Evolutionary conservation across 1,140 invertebrate species (phyloP).

Genomic region (Pogonognathellus flavescens): DNA sequence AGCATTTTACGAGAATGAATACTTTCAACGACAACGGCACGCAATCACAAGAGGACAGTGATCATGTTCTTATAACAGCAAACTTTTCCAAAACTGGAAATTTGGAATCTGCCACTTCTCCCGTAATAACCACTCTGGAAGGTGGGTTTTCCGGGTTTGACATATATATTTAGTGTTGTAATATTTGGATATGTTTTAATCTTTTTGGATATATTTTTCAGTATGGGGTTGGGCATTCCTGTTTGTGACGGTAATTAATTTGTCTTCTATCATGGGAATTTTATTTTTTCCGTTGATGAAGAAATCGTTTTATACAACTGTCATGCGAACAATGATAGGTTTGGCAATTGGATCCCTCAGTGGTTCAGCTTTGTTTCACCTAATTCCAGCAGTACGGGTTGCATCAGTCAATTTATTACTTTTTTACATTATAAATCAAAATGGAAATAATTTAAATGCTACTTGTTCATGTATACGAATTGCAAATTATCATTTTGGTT

Average conservation of each 20-base stretch:
- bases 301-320: slow-evolving; percentile 73
- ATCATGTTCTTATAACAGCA: too few relatives aligned
- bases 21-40: too few relatives aligned
- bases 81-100: too few relatives aligned
- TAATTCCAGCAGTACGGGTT: slow-evolving; percentile 75
- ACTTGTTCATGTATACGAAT: background rate
- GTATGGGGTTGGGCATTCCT: slow-evolving; percentile 77
- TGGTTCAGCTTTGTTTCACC: slow-evolving; percentile 76
- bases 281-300: slow-evolving; percentile 76
- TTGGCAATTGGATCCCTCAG: slow-evolving; percentile 78
- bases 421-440: background rate
- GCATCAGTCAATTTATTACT: background rate
- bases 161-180: too few relatives aligned
- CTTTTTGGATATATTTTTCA: slow-evolving; percentile 63
- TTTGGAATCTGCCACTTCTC: too few relatives aligned
- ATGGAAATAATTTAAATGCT: background rate
- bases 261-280: slow-evolving; percentile 76
- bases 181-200: too few relatives aligned
- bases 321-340: slow-evolving; percentile 77
- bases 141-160: too few relatives aligned
- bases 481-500: background rate
- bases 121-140: too few relatives aligned
- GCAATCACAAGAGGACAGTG: too few relatives aligned
- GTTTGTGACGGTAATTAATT: slow-evolving; percentile 76
- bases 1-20: too few relatives aligned